phyloP scores from a whole-genome alignment of 2,113 vertebrate species.

The Prietella phreatophila region DNA sequence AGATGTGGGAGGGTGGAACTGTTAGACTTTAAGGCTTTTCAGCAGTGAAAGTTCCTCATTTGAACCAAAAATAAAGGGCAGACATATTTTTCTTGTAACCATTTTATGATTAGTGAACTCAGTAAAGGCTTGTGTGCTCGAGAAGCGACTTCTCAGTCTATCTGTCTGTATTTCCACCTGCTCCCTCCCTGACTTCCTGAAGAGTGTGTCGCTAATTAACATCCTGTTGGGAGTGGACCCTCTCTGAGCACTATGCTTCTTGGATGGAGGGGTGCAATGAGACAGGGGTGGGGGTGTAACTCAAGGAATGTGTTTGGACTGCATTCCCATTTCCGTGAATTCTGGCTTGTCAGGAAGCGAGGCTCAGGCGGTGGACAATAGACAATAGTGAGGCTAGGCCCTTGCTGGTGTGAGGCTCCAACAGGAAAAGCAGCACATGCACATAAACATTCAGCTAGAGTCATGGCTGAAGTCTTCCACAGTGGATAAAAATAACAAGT shows the following conservation, averaged over 20 bases:
- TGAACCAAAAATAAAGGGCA: background rate
- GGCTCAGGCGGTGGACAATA: slow-evolving; percentile 71
- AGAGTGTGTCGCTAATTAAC: slow-evolving; percentile 68
- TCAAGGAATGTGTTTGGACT: slow-evolving; percentile 75
- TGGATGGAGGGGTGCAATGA: slow-evolving; percentile 49
- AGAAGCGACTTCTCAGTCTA: slow-evolving; percentile 26
- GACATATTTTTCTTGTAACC: background rate
- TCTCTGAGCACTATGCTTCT: slow-evolving; percentile 55
- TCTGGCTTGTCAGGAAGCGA: slow-evolving; percentile 73
- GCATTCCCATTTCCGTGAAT: slow-evolving; percentile 76
- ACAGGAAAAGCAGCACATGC: slow-evolving; percentile 69
- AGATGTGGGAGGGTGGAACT: slow-evolving; percentile 19
- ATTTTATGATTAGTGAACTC: background rate
- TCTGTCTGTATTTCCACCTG: slow-evolving; percentile 49
- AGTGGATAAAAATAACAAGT: slow-evolving; percentile 37
- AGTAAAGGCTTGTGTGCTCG: slow-evolving; percentile 1
- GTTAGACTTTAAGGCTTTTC: background rate
- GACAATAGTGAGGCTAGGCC: slow-evolving; percentile 71
- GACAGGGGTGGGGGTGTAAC: slow-evolving; percentile 59
- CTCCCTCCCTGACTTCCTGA: slow-evolving; percentile 40
- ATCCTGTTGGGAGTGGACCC: slow-evolving; percentile 66
- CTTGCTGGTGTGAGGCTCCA: slow-evolving; percentile 62
- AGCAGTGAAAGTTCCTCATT: background rate
- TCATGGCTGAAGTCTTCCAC: slow-evolving; percentile 6
- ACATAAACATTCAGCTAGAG: slow-evolving; percentile 42